Percentiles rank a stretch among this genome's conserved stretches.
These are phyloP conservation scores for Anastrepha obliqua DNA, from an alignment of 1,140 invertebrate genomes.

Conservation along the genomic window DNA sequence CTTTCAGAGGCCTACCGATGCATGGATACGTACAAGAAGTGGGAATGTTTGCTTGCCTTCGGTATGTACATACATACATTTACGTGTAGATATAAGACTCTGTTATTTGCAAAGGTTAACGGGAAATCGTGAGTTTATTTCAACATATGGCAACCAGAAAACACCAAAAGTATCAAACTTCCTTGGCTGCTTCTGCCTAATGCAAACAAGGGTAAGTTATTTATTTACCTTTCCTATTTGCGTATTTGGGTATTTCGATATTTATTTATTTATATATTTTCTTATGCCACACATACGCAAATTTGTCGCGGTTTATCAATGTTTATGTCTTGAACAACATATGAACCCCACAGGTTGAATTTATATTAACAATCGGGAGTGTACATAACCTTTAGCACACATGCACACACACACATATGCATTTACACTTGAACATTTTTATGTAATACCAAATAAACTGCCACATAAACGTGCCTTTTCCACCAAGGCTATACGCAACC, in stretches of 20 bases:
- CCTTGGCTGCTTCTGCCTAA: neutral
- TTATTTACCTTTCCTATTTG: conserved; percentile 27
- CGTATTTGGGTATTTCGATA: neutral
- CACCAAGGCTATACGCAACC: neutral
- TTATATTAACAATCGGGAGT: neutral
- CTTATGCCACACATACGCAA: neutral
- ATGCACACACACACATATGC: neutral
- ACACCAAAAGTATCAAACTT: neutral
- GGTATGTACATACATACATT: too few relatives aligned
- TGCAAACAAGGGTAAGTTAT: neutral
- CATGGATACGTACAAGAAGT: too few relatives aligned
- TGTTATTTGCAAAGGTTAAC: too few relatives aligned
- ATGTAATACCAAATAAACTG: conserved; percentile 1
- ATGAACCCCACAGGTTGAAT: conserved; percentile 2
- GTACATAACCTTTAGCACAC: neutral
- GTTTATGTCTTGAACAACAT: neutral
- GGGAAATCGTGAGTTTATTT: neutral
- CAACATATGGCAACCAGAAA: neutral
- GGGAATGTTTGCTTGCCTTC: too few relatives aligned
- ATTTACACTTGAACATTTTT: neutral
- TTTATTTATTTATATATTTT: conserved; percentile 19
- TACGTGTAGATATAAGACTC: too few relatives aligned
- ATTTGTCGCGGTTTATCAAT: conserved; percentile 44
- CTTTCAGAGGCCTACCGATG: too few relatives aligned
- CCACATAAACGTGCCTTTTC: neutral